Evolutionary conservation across 2,888 invertebrate genomes (phyloP), one percentile per base, ranked within the genome.

Genomic region (Chaetogeoica ovagalla): DNA sequence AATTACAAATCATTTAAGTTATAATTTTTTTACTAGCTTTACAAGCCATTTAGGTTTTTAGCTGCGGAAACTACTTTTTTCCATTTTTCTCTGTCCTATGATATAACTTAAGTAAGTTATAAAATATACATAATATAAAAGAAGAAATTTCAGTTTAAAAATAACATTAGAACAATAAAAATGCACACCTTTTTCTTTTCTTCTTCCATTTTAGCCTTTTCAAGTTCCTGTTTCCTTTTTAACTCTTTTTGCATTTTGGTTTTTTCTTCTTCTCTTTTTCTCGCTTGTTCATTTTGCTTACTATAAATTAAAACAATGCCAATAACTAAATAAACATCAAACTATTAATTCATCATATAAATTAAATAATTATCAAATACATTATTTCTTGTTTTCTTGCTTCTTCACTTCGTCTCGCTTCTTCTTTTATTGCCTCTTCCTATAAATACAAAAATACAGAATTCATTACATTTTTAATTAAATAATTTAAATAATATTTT

Each of bases 241-340:
- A 83, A 82, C 60, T 83, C 76, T 82, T 83, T 81, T 82, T 83
- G 81, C 43, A 83, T 82, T 59, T 52, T 75, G 17, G 57, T 23
- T 15, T 75, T 76, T 23, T 81, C 55, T 62, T 76, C 81, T 65
- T 81, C 82, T 60, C 65, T 65, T 15, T 82, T 77, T 55, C 43
- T 73, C 52, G 66, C 23, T 21, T 71, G 72, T 76, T 83, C 83
- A 62, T 83, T 82, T 82, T 81, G 84, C 83, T 82, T 84, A 83
- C 83, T 85, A 83, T 19, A 83, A 83, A 37, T 43, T 37, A 70
- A 76, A 66, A 77, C 5, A 60, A 74, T 39, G 43, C n/a, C 13
- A 39, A 17, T 60, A 60, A 39, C 15, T 60, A 48, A 30, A 62
- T 13, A 62, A 55, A n/a, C 19, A 55, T 37, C 15, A 15, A 21